Conservation (phyloP, 64 coral and sea anemone species). For the Stylophora pistillata region DNA sequence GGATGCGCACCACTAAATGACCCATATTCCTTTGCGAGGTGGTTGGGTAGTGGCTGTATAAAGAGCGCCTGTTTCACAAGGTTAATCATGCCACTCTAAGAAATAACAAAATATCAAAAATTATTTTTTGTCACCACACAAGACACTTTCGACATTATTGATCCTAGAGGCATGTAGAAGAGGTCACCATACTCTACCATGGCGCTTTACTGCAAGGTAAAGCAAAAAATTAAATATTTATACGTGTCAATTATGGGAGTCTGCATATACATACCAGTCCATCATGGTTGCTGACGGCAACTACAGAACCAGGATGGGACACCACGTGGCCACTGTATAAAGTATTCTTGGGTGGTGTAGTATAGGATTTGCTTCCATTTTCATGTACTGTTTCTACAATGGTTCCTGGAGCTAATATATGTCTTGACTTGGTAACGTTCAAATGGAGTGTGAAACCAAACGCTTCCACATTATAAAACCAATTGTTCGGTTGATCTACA, state of each 20-base stretch:
- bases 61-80: constrained; percentile 47
- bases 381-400: constrained; percentile 52
- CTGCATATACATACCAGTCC: constrained; percentile 28
- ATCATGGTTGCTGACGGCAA: constrained; percentile 20
- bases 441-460: constrained; percentile 49
- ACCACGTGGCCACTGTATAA: constrained; percentile 53
- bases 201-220: no score
- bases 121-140: neutral
- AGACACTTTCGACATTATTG: neutral
- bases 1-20: constrained; percentile 14
- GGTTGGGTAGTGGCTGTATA: constrained; percentile 56
- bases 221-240: no score
- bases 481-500: neutral
- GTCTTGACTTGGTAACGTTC: constrained; percentile 36
- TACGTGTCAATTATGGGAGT: no score
- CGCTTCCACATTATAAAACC: constrained; percentile 49
- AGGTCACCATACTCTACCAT: no score
- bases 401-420: constrained; percentile 2
- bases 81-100: constrained; percentile 68
- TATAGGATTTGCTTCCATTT: constrained; percentile 53
- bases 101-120: neutral
- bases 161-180: no score
- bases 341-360: neutral
- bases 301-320: constrained; percentile 47
- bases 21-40: constrained; percentile 46